Conservation (phyloP, 2,888 invertebrate species). For the Maniola hyperantus region DNA sequence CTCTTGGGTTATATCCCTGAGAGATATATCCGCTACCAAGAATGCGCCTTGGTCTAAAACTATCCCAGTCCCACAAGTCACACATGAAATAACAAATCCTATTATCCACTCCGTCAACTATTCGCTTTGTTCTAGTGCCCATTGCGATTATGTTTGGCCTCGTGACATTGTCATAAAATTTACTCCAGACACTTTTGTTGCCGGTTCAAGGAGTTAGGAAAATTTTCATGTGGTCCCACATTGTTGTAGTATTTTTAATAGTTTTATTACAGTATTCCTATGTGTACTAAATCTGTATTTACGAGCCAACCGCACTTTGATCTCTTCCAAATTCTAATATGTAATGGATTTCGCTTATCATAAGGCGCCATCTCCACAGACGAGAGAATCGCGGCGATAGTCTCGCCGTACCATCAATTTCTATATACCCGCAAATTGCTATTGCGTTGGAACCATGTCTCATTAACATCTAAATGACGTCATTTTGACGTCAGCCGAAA, state of each 20-base stretch:
- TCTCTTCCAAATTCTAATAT: no score
- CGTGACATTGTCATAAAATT: slow-evolving; percentile 54
- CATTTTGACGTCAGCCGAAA: no score
- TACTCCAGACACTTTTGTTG: slow-evolving; percentile 43
- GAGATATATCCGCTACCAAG: background rate
- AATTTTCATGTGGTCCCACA: slow-evolving; percentile 17
- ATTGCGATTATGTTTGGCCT: slow-evolving; percentile 32
- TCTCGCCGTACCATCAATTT: no score
- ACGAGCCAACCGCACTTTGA: background rate
- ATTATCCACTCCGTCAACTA: slow-evolving; percentile 34
- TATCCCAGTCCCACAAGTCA: slow-evolving; percentile 21
- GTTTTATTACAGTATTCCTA: no score
- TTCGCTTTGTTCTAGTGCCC: slow-evolving; percentile 33
- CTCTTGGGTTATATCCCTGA: no score
- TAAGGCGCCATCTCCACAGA: no score
- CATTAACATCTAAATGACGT: no score
- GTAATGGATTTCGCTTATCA: no score
- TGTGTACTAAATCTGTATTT: no score
- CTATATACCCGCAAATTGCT: no score
- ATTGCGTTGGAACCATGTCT: no score
- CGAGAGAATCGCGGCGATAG: no score
- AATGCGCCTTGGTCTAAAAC: slow-evolving; percentile 10
- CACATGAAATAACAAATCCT: slow-evolving; percentile 35
- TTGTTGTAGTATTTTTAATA: slow-evolving; percentile 7
- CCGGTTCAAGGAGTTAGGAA: slow-evolving; percentile 30